Evolutionary conservation across 2,113 vertebrate genomes (phyloP).

Genomic region (Noturus placidus): DNA sequence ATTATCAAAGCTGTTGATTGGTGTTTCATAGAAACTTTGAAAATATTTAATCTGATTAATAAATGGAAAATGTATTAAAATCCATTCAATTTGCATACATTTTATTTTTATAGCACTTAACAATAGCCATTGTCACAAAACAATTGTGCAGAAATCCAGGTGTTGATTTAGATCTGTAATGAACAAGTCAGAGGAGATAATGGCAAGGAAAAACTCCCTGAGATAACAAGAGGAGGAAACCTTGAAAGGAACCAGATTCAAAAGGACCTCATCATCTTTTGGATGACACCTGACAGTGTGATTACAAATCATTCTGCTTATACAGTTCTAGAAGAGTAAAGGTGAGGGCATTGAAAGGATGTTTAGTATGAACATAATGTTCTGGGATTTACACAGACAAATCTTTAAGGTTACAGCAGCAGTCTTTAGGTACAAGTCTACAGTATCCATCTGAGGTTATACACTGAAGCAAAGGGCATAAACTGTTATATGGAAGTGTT

Average conservation of each 20-base stretch:
- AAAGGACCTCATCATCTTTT: background rate
- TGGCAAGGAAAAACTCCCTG: background rate
- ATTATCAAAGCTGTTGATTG: background rate
- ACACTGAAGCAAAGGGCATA: background rate
- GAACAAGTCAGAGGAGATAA: background rate
- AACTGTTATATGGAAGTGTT: background rate
- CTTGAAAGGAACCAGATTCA: background rate
- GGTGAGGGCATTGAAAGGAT: background rate
- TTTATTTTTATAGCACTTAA: background rate
- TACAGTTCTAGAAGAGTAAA: background rate
- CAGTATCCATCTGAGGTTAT: background rate
- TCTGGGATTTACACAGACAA: background rate
- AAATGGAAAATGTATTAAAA: background rate
- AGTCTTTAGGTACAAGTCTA: background rate
- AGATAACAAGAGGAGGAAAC: background rate
- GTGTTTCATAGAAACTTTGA: background rate
- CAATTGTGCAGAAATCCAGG: background rate
- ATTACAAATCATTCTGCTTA: background rate
- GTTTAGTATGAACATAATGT: background rate
- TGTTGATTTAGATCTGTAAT: background rate
- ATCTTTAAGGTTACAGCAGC: background rate
- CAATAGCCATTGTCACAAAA: background rate
- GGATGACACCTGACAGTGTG: background rate
- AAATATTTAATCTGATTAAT: background rate
- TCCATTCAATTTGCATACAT: background rate